Conservation (phyloP, 2,113 vertebrate genomes). For the Kryptolebias marmoratus region DNA sequence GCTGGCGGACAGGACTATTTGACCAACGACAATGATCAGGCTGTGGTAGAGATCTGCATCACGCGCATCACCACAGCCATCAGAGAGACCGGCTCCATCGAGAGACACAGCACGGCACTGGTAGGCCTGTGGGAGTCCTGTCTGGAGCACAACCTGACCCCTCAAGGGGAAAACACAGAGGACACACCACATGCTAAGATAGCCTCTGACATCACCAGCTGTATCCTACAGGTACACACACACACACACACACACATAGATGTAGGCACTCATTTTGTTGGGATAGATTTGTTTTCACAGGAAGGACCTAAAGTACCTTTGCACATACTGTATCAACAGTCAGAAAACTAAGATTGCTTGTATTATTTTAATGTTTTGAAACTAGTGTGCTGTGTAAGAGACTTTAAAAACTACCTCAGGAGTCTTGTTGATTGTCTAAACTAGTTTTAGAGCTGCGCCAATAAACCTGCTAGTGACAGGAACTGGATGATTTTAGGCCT, state of each 20-base stretch:
- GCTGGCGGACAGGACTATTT: slow-evolving; percentile 87
- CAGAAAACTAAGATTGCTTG: too few species aligned
- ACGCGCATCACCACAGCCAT: slow-evolving; percentile 94
- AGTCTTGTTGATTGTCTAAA: too few species aligned
- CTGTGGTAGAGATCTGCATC: slow-evolving; percentile 96
- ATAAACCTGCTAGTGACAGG: too few species aligned
- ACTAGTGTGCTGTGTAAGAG: too few species aligned
- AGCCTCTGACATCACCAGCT: slow-evolving; percentile 96
- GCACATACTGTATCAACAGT: too few species aligned
- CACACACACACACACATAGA: slow-evolving; percentile 4
- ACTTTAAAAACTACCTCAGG: too few species aligned
- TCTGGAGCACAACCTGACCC: slow-evolving; percentile 89
- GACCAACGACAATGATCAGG: slow-evolving; percentile 95
- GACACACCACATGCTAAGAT: slow-evolving; percentile 95
- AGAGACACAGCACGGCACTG: slow-evolving; percentile 86
- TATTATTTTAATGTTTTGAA: too few species aligned
- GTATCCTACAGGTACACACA: slow-evolving; percentile 90
- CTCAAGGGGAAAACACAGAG: slow-evolving; percentile 84
- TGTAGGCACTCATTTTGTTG: neutral
- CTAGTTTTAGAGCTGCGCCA: too few species aligned
- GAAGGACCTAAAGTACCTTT: neutral
- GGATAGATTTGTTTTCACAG: neutral
- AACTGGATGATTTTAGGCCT: too few species aligned
- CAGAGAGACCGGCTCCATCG: slow-evolving; percentile 89
- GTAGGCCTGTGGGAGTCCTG: slow-evolving; percentile 95